Evolutionary conservation across 2,113 vertebrate genomes (phyloP), one percentile per base, ranked within the genome.

Genomic region (Trochalopteron elliotii): DNA sequence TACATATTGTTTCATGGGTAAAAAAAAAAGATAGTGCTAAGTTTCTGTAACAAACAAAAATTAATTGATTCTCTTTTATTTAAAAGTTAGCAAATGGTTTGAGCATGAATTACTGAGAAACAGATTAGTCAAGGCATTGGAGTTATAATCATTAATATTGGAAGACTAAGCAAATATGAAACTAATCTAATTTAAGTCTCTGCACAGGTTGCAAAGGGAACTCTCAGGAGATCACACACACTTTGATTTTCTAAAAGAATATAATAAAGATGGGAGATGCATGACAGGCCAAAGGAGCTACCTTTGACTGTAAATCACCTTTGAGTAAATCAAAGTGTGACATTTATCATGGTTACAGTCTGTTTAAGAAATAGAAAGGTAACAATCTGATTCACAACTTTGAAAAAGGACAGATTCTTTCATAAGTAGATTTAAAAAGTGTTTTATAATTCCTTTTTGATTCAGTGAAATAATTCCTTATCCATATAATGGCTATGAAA

Each of bases 171-270:
- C 23, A 92, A 96, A 95, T 86, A 88, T 42, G 40, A 93, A 96
- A 87, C 78, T 80, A 92, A 93, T 67, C 21, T 85, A 79, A 94
- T 84, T 28, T 87, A 87, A 84, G 67, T 75, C 57, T 81, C 77
- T 76, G 63, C 35, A 80, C 72, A 75, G 71, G 52, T 63, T 83
- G 44, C 37, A 90, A 87, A 93, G 24, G 42, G 35, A 87, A 72
- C 22, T 91, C 88, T 84, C 74, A 52, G 33, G 70, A 96, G 71
- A 75, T 82, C 42, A 89, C 50, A 47, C 7, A 60, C 18, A 44
- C 31, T 53, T 82, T 33, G 47, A 74, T 87, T 87, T 96, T 93
- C 61, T 52, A 27, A 63, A 90, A 81, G 44, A 75, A 80, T 74
- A 83, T 50, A 68, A 61, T 78, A 78, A 94, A 86, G 72, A 64